Evolutionary conservation across 2,113 vertebrate genomes (phyloP), one percentile per base, ranked within the genome.

Genomic region (Anoplopoma fimbria): DNA sequence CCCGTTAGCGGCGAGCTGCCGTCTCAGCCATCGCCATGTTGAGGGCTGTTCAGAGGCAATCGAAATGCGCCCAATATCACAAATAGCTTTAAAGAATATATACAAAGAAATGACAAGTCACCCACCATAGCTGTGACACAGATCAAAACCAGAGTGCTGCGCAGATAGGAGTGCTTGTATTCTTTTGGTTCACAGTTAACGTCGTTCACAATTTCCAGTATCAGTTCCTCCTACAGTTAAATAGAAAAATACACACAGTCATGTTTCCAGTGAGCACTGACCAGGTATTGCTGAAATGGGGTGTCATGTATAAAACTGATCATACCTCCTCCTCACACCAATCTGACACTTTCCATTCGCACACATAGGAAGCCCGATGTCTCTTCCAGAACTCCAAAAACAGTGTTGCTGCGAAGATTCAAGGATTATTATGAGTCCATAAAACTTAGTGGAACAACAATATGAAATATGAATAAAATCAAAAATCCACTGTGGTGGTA

Each of bases 311-410:
- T 63, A 13, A 61, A 70, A 61, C 13, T 63, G 31, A 69, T 25
- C 33, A 15, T 87, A 99, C 98, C 97, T 99, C 95, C 5, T 98
- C 97, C 77, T 99, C 96, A 21, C 96, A 97, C 98, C 98, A 99
- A 31, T 90, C 72, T 0, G 94, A 96, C 57, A 99, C 93, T 34
- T 97, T 94, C 98, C 98, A 99, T 19, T 68, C 0, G 42, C 89
- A 96, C 78, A 96, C 96, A 69, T 92, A 95, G 0, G 17, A 71
- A 6, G 97, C 96, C 47, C 96, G 94, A 79, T 95, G 65, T 79
- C 97, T 94, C 90, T 99, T 99, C 98, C 98, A 99, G 63, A 99
- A 77, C 93, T 98, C 98, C 93, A 99, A 92, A 91, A 99, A 99
- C 75, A 98, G 88, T 0, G 98, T 99, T 86, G 97, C 98, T 99